Conservation (phyloP, 2,888 invertebrate genomes). For the Drosophila neotestacea region DNA sequence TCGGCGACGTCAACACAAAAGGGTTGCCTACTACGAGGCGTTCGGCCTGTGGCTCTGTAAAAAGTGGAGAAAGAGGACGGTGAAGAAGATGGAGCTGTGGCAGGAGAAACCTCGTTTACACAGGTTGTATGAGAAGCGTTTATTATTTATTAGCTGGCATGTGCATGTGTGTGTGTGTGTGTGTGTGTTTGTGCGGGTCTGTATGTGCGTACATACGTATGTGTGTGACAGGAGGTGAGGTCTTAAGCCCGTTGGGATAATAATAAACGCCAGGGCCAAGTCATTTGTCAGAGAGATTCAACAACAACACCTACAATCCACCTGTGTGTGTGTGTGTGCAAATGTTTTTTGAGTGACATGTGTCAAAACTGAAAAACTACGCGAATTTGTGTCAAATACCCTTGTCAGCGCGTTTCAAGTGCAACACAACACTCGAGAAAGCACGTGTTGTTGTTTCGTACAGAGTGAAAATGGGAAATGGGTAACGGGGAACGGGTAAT, state of each 20-base stretch:
- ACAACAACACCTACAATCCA: conserved; percentile 36
- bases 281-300: conserved; percentile 66
- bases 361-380: conserved; percentile 81
- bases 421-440: conserved; percentile 58
- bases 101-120: conserved; percentile 42
- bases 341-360: conserved; percentile 73
- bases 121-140: conserved; percentile 60
- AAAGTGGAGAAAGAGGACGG: not conserved
- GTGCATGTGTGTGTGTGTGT: conserved; percentile 16
- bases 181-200: conserved; percentile 1
- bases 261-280: conserved; percentile 72
- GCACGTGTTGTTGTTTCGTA: conserved; percentile 26
- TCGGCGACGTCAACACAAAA: conserved; percentile 31
- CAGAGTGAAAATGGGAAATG: not conserved
- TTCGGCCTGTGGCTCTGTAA: conserved; percentile 17
- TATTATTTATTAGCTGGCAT: conserved; percentile 74
- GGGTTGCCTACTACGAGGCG: conserved; percentile 53
- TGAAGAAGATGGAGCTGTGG: not conserved
- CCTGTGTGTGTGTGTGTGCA: conserved; percentile 22
- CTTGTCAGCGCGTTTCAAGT: conserved; percentile 81
- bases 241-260: conserved; percentile 72
- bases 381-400: conserved; percentile 84
- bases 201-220: conserved; percentile 2
- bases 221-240: conserved; percentile 59
- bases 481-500: not conserved